These are phyloP conservation scores for Hepsetus odoe DNA, from an alignment of 2,113 vertebrate species.

Conservation along the genomic window DNA sequence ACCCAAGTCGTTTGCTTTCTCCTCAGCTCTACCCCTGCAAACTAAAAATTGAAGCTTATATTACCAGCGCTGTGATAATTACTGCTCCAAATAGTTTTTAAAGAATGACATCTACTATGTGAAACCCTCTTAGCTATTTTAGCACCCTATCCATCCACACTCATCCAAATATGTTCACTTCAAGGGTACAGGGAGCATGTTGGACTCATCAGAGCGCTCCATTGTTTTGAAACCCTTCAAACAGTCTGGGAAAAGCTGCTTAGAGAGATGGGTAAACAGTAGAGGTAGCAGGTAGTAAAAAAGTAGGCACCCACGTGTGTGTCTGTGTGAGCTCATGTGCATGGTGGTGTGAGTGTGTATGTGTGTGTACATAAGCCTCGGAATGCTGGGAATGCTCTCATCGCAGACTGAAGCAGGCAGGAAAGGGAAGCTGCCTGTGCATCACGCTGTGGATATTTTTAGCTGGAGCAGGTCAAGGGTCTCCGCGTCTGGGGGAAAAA, in stretches of 20 bases:
- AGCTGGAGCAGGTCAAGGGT: conserved; percentile 69
- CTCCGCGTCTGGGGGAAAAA: conserved; percentile 63
- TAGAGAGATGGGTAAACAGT: conserved; percentile 27
- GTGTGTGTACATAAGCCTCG: conserved; percentile 39
- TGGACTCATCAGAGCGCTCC: conserved; percentile 15
- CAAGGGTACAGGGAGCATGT: conserved; percentile 13
- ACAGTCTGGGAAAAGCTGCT: conserved; percentile 28
- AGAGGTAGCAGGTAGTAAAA: conserved; percentile 34
- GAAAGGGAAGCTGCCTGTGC: conserved; percentile 74
- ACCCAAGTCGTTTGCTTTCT: neutral
- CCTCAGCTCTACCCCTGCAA: neutral
- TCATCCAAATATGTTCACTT: neutral
- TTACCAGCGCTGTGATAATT: neutral
- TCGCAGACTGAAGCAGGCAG: conserved; percentile 64
- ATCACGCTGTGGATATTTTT: conserved; percentile 79
- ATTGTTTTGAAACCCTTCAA: conserved; percentile 29
- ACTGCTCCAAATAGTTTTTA: neutral
- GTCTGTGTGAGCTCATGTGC: conserved; percentile 22
- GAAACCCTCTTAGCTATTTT: conserved; percentile 17
- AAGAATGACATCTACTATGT: neutral
- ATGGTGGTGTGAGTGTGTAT: conserved; percentile 3
- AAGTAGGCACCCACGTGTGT: conserved; percentile 8
- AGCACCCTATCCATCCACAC: neutral
- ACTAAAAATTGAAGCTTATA: neutral
- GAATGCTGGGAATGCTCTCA: conserved; percentile 59